These are phyloP conservation scores for Rhagophthalmus giganteus DNA, from an alignment of 2,888 invertebrate genomes.

Conservation along the genomic window DNA sequence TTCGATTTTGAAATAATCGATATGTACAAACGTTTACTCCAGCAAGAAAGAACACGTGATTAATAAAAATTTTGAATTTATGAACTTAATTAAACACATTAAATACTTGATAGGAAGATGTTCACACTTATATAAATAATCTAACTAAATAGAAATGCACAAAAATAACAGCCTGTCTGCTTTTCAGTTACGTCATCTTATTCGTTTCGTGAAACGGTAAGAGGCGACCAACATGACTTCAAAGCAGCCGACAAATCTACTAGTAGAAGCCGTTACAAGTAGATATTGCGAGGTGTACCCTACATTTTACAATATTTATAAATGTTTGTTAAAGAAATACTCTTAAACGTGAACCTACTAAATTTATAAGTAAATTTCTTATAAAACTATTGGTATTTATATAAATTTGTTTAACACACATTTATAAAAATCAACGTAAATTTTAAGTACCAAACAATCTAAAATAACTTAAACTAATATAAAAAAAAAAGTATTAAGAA, in stretches of 20 bases:
- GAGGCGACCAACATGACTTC: slow-evolving; percentile 45
- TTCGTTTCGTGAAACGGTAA: slow-evolving; percentile 52
- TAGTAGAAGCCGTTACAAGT: slow-evolving; percentile 41
- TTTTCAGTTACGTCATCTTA: slow-evolving; percentile 45
- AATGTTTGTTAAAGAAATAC: slow-evolving; percentile 31
- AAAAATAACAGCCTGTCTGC: slow-evolving; percentile 53
- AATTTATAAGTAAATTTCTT: slow-evolving; percentile 1
- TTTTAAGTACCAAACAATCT: slow-evolving; percentile 36
- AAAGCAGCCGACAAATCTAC: slow-evolving; percentile 46
- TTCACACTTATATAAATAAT: slow-evolving; percentile 47
- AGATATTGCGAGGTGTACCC: slow-evolving; percentile 53
- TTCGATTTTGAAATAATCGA: slow-evolving; percentile 43
- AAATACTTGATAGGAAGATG: slow-evolving; percentile 58
- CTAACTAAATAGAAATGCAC: slow-evolving; percentile 48
- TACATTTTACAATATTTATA: slow-evolving; percentile 35
- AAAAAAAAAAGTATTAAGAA: slow-evolving; percentile 32
- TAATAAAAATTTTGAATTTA: slow-evolving; percentile 42
- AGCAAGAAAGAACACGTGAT: slow-evolving; percentile 23
- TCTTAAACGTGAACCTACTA: slow-evolving; percentile 8
- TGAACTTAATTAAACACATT: slow-evolving; percentile 44
- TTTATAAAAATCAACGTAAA: slow-evolving; percentile 32
- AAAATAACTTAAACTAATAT: slow-evolving; percentile 24
- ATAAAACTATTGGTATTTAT: slow-evolving; percentile 20
- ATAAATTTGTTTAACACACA: slow-evolving; percentile 22
- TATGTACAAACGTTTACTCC: slow-evolving; percentile 26